Evolutionary conservation across 2,888 invertebrate genomes (phyloP), one percentile per base, ranked within the genome.

Genomic region (Saturnia japonica): DNA sequence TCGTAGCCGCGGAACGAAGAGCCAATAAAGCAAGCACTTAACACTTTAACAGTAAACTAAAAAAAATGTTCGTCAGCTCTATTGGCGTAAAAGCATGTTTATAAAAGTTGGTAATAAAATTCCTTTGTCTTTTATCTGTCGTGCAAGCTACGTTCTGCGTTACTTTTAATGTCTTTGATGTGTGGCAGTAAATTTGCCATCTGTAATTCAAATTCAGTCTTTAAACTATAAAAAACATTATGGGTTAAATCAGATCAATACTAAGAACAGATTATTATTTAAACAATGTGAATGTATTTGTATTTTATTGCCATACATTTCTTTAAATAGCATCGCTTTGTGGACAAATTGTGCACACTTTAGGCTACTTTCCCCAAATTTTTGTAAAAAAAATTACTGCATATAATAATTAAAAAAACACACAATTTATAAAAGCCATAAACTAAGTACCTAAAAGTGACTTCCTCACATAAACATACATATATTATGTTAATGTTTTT

Each of bases 11-110:
- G 57, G 57, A 28, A 60, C 28, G 12, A 28, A 60, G 57, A 60
- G 28, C 28, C 28, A 28, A 60, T 60, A 60, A 60, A 60, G 57
- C 57, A 60, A 7, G 28, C 25, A 60, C 57, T 60, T 60, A 60
- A 60, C 25, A 60, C 25, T 60, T 60, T 60, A 60, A 60, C 12
- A 60, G 11, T 25, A 14, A 14, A 28, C 28, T 60, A 60, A 60
- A 60, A 28, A 54, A 25, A 25, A 60, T 47, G 47, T 54, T 22
- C 54, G 54, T 54, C 22, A 54, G 54, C 22, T 22, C 9, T 54
- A 22, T 54, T 54, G n/a, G 8, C n/a, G 54, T 54, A 54, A 54
- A 22, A 22, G 54, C 9, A 54, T 54, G 54, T n/a, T 54, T 22
- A 11, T 54, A 54, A 54, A 54, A 54, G 22, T 54, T n/a, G 22